Conservation (phyloP, 2,113 vertebrate species). For the Nycticebus coucang region DNA sequence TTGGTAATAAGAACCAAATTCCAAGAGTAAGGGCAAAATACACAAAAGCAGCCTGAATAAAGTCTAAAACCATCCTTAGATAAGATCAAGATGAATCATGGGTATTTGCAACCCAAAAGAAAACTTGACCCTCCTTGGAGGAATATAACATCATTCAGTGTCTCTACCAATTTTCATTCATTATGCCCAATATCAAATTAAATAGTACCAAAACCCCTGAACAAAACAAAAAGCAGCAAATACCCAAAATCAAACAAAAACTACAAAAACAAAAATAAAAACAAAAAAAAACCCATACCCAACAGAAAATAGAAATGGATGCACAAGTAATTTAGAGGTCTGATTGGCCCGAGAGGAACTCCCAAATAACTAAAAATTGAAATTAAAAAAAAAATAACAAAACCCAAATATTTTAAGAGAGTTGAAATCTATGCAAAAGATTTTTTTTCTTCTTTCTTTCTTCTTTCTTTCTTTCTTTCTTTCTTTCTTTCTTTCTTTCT, state of each 20-base stretch:
- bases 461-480: too few relatives aligned
- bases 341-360: background rate
- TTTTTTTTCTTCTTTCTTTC: too few relatives aligned
- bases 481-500: too few relatives aligned
- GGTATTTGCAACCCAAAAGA: background rate
- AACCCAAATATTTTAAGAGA: constrained; percentile 13
- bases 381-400: background rate
- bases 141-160: background rate
- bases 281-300: background rate
- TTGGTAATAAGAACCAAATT: background rate
- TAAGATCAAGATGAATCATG: background rate
- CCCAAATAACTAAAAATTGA: constrained; percentile 30
- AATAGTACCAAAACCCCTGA: background rate
- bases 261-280: background rate
- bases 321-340: background rate
- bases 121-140: background rate
- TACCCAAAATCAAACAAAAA: background rate
- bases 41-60: background rate
- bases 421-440: background rate
- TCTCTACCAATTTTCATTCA: background rate
- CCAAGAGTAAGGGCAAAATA: background rate
- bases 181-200: background rate
- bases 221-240: background rate
- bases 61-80: background rate
- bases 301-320: background rate